Evolutionary conservation across 2,888 invertebrate genomes (phyloP).

Genomic region (Plemyria rubiginata): DNA sequence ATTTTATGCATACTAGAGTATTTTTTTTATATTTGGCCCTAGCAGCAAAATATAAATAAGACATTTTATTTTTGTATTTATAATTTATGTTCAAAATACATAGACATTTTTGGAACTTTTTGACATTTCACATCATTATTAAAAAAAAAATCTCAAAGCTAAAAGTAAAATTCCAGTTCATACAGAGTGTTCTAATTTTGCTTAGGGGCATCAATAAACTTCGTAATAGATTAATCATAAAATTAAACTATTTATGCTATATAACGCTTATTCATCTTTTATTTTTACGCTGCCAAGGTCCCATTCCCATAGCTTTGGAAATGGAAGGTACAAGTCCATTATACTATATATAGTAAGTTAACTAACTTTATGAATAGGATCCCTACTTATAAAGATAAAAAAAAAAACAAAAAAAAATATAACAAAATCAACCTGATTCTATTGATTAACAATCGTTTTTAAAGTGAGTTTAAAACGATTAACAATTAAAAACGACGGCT

Average conservation of each 20-base stretch:
- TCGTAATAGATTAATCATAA: not conserved
- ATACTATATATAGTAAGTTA: constrained; percentile 21
- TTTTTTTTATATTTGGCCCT: too few species aligned
- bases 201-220: constrained; percentile 16
- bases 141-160: too few species aligned
- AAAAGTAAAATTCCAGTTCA: not conserved
- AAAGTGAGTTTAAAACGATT: too few species aligned
- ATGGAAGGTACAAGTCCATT: constrained; percentile 77
- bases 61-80: too few species aligned
- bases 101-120: too few species aligned
- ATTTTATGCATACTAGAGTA: not conserved
- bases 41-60: too few species aligned
- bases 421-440: not conserved
- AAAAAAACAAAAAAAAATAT: not conserved
- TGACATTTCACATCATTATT: too few species aligned
- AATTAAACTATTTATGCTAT: constrained; percentile 34
- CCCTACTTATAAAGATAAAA: too few species aligned
- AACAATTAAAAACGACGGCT: too few species aligned
- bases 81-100: too few species aligned
- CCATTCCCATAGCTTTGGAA: constrained; percentile 85
- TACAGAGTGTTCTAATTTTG: not conserved
- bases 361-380: constrained; percentile 13
- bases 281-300: constrained; percentile 82
- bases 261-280: constrained; percentile 62
- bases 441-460: not conserved